These are phyloP conservation scores for Pangasius macronema DNA, from an alignment of 2,797 vertebrate genomes.

Conservation along the genomic window DNA sequence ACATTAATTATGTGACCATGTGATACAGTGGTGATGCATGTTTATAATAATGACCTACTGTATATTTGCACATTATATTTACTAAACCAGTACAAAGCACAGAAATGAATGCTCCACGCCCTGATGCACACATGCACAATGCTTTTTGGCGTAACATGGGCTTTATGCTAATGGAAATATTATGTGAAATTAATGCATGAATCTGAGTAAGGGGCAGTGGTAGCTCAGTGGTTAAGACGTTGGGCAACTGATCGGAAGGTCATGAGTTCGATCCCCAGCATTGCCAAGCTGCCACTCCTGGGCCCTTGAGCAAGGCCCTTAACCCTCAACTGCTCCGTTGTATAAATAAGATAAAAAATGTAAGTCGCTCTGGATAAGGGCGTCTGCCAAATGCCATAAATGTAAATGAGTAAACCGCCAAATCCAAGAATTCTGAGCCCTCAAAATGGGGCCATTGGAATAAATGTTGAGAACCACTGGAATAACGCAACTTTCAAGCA, in stretches of 20 bases:
- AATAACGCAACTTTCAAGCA: not conserved
- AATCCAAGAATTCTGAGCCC: not conserved
- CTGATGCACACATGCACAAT: not conserved
- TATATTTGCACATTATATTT: not conserved
- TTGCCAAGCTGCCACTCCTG: no score
- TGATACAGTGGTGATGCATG: not conserved
- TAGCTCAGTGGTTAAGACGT: no score
- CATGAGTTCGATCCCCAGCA: no score
- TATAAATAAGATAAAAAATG: no score
- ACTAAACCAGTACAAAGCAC: not conserved
- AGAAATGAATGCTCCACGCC: not conserved
- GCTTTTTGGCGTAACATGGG: not conserved
- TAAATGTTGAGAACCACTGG: not conserved
- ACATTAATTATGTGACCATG: not conserved
- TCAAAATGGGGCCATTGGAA: not conserved
- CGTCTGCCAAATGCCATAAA: no score
- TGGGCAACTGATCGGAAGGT: no score
- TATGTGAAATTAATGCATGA: not conserved
- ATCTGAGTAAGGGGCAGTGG: no score
- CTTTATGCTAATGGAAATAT: not conserved
- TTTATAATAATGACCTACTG: not conserved
- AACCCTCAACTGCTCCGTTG: no score
- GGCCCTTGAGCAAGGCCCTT: no score
- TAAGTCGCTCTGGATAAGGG: no score
- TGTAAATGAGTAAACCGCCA: not conserved